phyloP scores from a whole-genome alignment of 1,140 invertebrate species.

The Cheumatopsyche charites region DNA sequence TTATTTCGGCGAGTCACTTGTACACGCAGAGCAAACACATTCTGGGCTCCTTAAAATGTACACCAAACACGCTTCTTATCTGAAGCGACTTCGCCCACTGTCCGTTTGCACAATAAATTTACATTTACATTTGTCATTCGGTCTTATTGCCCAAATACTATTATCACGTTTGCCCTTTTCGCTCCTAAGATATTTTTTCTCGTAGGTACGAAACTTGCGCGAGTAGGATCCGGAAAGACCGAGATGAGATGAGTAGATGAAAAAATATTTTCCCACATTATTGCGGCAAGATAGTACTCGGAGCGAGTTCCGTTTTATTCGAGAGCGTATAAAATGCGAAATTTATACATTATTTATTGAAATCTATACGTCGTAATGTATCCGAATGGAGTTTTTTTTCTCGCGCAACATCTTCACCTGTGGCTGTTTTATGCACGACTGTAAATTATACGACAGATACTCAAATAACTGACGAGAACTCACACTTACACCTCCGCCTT shows the following conservation, averaged over 20 bases:
- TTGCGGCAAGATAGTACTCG: no score
- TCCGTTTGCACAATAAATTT: constrained; percentile 28
- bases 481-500: background rate
- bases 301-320: no score
- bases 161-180: constrained; percentile 14
- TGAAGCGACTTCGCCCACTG: background rate
- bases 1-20: constrained; percentile 40
- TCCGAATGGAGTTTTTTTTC: no score
- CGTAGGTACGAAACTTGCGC: no score
- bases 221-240: no score
- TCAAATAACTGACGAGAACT: background rate
- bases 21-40: constrained; percentile 34
- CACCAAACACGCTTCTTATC: constrained; percentile 40
- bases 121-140: constrained; percentile 27
- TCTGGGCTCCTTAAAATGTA: constrained; percentile 33
- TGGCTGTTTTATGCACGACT: constrained; percentile 1
- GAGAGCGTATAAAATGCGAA: no score
- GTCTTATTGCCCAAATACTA: constrained; percentile 25
- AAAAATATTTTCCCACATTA: no score
- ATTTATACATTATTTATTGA: no score
- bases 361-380: no score
- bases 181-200: no score
- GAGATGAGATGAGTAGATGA: no score
- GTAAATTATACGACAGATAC: constrained; percentile 11
- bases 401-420: background rate